Evolutionary conservation across 2,797 vertebrate species (phyloP).

Genomic region (Pangasius sanitwongsei): DNA sequence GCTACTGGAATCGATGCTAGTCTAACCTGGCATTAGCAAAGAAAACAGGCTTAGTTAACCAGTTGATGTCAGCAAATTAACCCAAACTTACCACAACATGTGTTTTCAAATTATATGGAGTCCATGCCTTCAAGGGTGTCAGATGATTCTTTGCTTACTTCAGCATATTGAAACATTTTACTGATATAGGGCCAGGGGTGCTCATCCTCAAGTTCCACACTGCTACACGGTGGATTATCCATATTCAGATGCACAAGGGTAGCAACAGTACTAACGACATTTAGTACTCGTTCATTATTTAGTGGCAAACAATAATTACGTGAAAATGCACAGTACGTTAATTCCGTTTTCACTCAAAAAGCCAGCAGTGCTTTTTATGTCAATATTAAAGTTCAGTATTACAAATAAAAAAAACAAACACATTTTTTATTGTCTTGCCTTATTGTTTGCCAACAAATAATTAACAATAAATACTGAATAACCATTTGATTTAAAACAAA

Average conservation of each 20-base stretch:
- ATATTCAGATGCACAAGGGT: neutral
- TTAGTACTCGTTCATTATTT: neutral
- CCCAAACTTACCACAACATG: neutral
- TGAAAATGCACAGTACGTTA: no score
- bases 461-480: neutral
- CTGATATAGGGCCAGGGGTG: neutral
- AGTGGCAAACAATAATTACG: no score
- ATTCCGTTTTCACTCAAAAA: no score
- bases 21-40: no score
- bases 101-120: neutral
- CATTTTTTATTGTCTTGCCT: neutral
- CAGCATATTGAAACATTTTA: neutral
- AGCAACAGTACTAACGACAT: no score
- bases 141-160: neutral
- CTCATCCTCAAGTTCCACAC: no score
- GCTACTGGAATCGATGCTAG: no score
- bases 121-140: neutral
- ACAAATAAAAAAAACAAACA: no score
- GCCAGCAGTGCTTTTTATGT: no score
- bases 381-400: no score
- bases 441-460: neutral
- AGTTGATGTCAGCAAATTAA: neutral
- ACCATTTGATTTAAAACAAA: neutral
- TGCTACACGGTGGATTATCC: neutral
- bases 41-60: neutral